phyloP scores from a whole-genome alignment of 1,140 invertebrate species.

The Pteromalus puparum region DNA sequence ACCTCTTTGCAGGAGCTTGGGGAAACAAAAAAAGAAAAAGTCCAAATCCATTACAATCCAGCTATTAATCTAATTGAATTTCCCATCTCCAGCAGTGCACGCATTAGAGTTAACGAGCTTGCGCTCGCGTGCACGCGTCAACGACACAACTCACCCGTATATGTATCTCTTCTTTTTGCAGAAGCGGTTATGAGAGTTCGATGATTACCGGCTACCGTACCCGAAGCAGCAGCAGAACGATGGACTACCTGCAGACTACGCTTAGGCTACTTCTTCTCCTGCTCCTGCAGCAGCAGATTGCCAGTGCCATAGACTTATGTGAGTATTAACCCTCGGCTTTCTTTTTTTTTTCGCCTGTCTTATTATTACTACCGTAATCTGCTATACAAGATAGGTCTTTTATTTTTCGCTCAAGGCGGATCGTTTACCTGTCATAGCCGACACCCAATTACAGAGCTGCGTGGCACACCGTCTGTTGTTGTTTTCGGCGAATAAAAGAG shows the following conservation, averaged over 20 bases:
- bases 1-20: background rate
- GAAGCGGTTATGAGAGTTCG: slow-evolving; percentile 73
- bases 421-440: slow-evolving; percentile 44
- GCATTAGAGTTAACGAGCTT: background rate
- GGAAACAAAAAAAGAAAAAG: background rate
- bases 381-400: no score
- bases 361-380: background rate
- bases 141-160: background rate
- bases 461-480: background rate
- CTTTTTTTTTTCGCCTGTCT: background rate
- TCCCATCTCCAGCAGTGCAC: background rate
- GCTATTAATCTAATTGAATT: slow-evolving; percentile 42
- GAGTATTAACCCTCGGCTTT: slow-evolving; percentile 57
- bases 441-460: slow-evolving; percentile 41
- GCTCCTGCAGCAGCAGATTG: slow-evolving; percentile 62
- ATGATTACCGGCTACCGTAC: slow-evolving; percentile 69
- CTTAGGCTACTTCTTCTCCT: slow-evolving; percentile 67
- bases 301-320: slow-evolving; percentile 74
- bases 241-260: slow-evolving; percentile 69
- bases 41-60: background rate
- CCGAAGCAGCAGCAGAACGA: slow-evolving; percentile 59
- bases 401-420: background rate
- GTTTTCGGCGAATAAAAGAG: background rate
- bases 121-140: no score
- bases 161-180: slow-evolving; percentile 57